These are phyloP conservation scores for Astreopora myriophthalma DNA, from an alignment of 64 coral and sea anemone species.

Conservation along the genomic window DNA sequence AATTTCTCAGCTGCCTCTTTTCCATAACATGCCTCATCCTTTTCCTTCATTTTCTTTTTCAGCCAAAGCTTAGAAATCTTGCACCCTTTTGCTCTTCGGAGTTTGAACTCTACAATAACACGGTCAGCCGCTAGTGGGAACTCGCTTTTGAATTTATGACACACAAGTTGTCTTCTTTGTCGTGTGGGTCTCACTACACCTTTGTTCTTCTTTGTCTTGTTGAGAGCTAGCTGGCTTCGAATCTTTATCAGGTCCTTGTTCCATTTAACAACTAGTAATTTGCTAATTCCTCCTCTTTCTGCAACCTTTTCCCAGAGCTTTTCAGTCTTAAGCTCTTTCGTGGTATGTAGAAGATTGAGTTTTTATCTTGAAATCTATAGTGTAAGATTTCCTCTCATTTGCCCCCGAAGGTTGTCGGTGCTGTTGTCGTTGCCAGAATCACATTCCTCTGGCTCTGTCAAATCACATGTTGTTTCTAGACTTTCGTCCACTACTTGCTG, in stretches of 20 bases:
- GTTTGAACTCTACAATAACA: conserved; percentile 63
- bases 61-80: conserved; percentile 67
- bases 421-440: background rate
- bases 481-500: conserved; percentile 50
- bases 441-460: background rate
- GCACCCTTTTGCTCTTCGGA: conserved; percentile 75
- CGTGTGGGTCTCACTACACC: background rate
- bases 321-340: background rate
- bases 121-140: conserved; percentile 45
- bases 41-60: conserved; percentile 75
- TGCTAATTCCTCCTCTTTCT: background rate
- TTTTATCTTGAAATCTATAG: background rate
- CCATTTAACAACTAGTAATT: background rate
- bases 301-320: background rate
- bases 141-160: conserved; percentile 2
- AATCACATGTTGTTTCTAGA: background rate
- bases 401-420: background rate
- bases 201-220: background rate
- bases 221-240: background rate
- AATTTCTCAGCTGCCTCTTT: conserved; percentile 56
- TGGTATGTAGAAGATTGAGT: background rate
- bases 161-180: background rate
- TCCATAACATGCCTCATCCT: conserved; percentile 54
- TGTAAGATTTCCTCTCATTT: background rate
- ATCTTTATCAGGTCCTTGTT: background rate